Base-by-base conservation (phyloP, 1,140 invertebrate species). In the Neocloeon triangulifer region DNA sequence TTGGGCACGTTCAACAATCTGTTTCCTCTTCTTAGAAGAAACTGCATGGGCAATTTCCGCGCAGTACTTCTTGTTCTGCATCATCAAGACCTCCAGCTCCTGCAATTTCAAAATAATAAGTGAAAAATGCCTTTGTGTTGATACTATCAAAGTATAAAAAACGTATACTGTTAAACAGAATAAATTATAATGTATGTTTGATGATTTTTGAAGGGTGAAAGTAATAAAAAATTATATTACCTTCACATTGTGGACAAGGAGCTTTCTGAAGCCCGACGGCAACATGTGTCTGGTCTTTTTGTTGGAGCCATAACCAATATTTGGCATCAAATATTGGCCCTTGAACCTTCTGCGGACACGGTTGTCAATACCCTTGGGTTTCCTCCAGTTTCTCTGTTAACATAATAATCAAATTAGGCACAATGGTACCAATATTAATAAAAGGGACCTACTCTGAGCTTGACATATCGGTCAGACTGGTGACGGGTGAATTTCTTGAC, bases 361-460 rank as follows among this genome's bases (percentile, higher is more conserved):
- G 71, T 98, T 99, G 59, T 99, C 95, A 64, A 99, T 99, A 92
- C 95, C 86, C 53, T 85, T 85, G 0, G 85, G 85, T 59, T 85
- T 89, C 43, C 85, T 64, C 85, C 84, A 91, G 61, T 73, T 82
- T 37, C 66, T 56, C 71, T 77, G 45, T 25, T 61, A 50, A 40
- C 46, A 45, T 2, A 12, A 12, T 3, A 25, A 25, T 25, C 14
- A 25, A 25, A 2, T 4, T 2, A 12, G 2, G 14, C 21, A 23
- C 7, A 23, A 23, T 23, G 21, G 21, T 8, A 23, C 8, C 21
- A n/a, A 8, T 23, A n/a, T 9, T 16, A 8, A 3, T 3, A 29
- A 29, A 3, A 13, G 19, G 38, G 43, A 49, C 53, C 54, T 58
- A 88, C 82, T 68, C 74, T 89, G 34, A 97, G 61, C 62, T 92